Conservation (phyloP, 92 coral and sea anemone species). For the Muricea muricata region DNA sequence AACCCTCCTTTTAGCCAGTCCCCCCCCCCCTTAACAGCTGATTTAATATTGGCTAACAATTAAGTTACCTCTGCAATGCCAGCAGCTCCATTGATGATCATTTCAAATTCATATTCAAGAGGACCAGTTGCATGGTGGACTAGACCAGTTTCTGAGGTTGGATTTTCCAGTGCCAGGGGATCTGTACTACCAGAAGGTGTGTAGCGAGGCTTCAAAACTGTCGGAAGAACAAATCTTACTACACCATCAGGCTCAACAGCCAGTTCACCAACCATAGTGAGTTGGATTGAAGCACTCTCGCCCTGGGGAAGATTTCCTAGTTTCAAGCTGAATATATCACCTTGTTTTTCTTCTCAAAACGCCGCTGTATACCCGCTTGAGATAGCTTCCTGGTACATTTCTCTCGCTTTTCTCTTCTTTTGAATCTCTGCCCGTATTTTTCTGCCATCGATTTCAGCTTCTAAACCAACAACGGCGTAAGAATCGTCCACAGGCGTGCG, state of each 20-base stretch:
- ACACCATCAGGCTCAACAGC: constrained; percentile 79
- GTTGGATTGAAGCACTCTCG: constrained; percentile 72
- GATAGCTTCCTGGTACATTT: constrained; percentile 81
- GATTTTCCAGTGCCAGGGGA: constrained; percentile 42
- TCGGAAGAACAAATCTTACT: constrained; percentile 80
- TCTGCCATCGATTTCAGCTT: constrained; percentile 83
- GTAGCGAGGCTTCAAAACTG: constrained; percentile 86
- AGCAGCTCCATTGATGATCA: constrained; percentile 71
- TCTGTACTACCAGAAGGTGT: constrained; percentile 75
- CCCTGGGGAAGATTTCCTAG: constrained; percentile 94
- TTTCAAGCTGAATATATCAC: constrained; percentile 79
- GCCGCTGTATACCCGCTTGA: constrained; percentile 82
- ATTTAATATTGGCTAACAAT: no score
- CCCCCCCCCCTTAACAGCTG: no score
- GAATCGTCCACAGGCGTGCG: constrained; percentile 80
- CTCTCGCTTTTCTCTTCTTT: constrained; percentile 83
- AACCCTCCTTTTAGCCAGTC: no score
- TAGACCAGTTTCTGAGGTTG: neutral
- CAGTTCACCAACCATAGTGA: no score
- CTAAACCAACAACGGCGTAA: constrained; percentile 88
- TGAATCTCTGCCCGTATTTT: constrained; percentile 83
- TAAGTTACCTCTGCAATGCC: constrained; percentile 71
- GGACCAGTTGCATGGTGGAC: constrained; percentile 66
- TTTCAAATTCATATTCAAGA: constrained; percentile 69
- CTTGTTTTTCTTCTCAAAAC: constrained; percentile 83